Percentiles rank a stretch among this genome's conserved stretches.
These are phyloP conservation scores for Muntiacus reevesi DNA, from an alignment of 2,113 vertebrate species.

Conservation along the genomic window DNA sequence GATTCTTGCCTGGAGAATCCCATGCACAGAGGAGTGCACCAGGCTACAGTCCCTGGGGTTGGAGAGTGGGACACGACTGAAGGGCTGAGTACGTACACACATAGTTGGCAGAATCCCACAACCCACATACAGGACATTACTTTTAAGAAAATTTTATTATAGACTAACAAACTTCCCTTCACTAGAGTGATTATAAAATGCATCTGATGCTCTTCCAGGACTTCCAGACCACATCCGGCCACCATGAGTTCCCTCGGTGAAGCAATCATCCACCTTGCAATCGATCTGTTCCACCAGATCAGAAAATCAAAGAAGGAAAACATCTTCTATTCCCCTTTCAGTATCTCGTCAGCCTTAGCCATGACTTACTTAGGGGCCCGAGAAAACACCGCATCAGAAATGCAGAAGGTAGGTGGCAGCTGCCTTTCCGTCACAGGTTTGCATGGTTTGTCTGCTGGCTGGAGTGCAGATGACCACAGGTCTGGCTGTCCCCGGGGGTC, in stretches of 20 bases:
- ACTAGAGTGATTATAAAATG: not conserved
- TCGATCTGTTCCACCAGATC: conserved; percentile 65
- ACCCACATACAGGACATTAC: not conserved
- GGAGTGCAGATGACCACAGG: too few species aligned
- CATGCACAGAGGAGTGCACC: not conserved
- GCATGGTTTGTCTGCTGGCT: fast-evolving
- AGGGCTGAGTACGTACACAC: fast-evolving
- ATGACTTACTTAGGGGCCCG: conserved; percentile 57
- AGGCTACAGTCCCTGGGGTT: fast-evolving
- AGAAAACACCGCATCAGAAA: not conserved
- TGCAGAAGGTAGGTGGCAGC: conserved; percentile 16
- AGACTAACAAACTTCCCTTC: not conserved
- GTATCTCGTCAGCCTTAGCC: conserved; percentile 52
- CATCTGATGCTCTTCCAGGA: not conserved
- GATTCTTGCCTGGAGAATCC: not conserved
- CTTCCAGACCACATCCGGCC: not conserved
- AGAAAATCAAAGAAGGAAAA: conserved; percentile 30
- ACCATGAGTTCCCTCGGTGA: conserved; percentile 43
- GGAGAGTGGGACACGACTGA: not conserved
- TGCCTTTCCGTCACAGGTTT: fast-evolving
- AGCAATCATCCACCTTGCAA: conserved; percentile 45
- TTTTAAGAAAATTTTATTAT: not conserved
- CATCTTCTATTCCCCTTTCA: conserved; percentile 54
- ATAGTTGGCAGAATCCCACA: not conserved
- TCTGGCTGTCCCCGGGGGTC: fast-evolving